phyloP scores from a whole-genome alignment of 2,888 invertebrate genomes.

The Timema cristinae region DNA sequence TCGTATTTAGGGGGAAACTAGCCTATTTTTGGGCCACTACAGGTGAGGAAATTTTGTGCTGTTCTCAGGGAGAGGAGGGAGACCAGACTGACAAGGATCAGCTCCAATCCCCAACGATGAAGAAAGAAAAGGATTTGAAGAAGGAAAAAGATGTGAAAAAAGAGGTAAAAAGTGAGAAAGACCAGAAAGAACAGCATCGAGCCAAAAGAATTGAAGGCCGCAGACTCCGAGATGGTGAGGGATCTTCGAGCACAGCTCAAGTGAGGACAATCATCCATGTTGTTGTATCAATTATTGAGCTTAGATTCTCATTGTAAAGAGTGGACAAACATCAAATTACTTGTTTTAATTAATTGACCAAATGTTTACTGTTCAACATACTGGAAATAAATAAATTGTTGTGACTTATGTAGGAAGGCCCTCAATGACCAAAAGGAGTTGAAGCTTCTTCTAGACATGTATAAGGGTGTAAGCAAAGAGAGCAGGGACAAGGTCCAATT shows the following conservation, averaged over 20 bases:
- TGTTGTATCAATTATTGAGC: too few species aligned
- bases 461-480: constrained; percentile 95
- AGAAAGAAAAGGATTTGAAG: constrained; percentile 47
- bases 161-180: constrained; percentile 45
- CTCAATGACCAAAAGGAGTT: constrained; percentile 91
- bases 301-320: background rate
- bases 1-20: background rate
- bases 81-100: constrained; percentile 45
- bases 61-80: constrained; percentile 30
- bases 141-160: constrained; percentile 57
- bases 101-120: constrained; percentile 42
- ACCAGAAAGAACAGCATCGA: constrained; percentile 54
- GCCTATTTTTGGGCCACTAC: too few species aligned
- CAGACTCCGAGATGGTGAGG: constrained; percentile 70
- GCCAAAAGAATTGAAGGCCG: constrained; percentile 61
- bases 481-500: constrained; percentile 93
- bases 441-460: constrained; percentile 92
- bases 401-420: constrained; percentile 64
- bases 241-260: constrained; percentile 90
- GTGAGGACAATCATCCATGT: constrained; percentile 51
- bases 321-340: background rate
- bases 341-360: constrained; percentile 7
- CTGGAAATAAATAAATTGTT: constrained; percentile 6
- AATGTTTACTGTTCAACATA: constrained; percentile 7
- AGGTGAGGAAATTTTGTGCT: too few species aligned